Conservation (phyloP, 2,888 invertebrate genomes). For the Aspidapion aeneum region DNA sequence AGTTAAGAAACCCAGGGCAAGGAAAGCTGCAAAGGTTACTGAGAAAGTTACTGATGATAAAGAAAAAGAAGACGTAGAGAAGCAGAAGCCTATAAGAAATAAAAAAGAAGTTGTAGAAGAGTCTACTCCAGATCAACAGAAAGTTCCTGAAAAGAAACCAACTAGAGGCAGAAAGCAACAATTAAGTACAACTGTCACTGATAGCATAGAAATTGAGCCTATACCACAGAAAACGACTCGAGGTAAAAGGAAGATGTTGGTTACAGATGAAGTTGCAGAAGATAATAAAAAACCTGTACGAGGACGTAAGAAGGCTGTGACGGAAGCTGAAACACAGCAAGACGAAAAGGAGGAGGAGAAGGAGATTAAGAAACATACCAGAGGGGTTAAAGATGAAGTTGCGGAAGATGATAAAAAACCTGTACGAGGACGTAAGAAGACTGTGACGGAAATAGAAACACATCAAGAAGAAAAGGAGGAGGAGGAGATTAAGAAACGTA, state of each 20-base stretch:
- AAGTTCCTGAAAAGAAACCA: constrained; percentile 7
- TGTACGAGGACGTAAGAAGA: not conserved
- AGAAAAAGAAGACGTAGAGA: not conserved
- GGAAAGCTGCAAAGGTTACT: not conserved
- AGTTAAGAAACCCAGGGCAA: not conserved
- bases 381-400: not conserved
- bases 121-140: not conserved
- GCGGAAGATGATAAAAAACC: not conserved
- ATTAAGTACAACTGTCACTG: not conserved
- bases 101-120: not conserved
- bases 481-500: too few relatives aligned
- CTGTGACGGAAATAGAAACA: not conserved
- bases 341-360: not conserved
- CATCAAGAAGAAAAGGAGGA: not conserved
- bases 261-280: not conserved
- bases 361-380: not conserved
- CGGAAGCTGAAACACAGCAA: not conserved
- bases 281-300: not conserved
- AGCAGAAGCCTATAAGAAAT: not conserved
- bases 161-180: constrained; percentile 4
- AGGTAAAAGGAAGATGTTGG: not conserved
- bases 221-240: not conserved
- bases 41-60: not conserved
- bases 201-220: not conserved
- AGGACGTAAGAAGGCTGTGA: not conserved